phyloP scores from a whole-genome alignment of 1,140 invertebrate species.

The Riptortus pedestris region DNA sequence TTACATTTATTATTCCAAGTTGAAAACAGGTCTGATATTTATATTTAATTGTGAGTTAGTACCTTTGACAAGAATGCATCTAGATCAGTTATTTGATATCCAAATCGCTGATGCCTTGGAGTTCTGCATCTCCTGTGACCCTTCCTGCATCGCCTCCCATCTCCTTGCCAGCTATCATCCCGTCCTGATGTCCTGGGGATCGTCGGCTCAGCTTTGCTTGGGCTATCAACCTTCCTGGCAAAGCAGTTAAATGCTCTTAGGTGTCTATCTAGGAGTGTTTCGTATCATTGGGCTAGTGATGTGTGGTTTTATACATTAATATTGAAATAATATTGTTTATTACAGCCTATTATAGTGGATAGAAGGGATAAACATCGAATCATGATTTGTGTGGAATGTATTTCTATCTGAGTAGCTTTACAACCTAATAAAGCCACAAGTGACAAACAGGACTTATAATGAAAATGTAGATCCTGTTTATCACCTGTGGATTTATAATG shows the following conservation, averaged over 20 bases:
- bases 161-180: slow-evolving; percentile 33
- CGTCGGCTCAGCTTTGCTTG: slow-evolving; percentile 11
- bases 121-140: slow-evolving; percentile 30
- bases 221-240: neutral
- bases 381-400: no score
- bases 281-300: neutral
- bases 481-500: no score
- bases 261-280: neutral
- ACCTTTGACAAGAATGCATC: slow-evolving; percentile 62
- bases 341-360: no score
- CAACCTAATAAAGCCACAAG: no score
- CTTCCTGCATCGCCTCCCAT: slow-evolving; percentile 33
- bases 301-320: neutral
- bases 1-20: no score
- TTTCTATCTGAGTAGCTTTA: no score
- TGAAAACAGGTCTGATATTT: no score
- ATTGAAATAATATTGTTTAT: neutral
- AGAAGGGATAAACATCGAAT: no score
- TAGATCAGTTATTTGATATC: slow-evolving; percentile 62
- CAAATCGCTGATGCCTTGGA: slow-evolving; percentile 41
- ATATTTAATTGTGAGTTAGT: no score
- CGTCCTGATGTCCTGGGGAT: slow-evolving; percentile 26
- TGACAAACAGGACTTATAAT: no score
- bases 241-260: no score
- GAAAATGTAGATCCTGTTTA: no score